These are phyloP conservation scores for Phocides pigmalion DNA, from an alignment of 1,140 invertebrate species.

Conservation along the genomic window DNA sequence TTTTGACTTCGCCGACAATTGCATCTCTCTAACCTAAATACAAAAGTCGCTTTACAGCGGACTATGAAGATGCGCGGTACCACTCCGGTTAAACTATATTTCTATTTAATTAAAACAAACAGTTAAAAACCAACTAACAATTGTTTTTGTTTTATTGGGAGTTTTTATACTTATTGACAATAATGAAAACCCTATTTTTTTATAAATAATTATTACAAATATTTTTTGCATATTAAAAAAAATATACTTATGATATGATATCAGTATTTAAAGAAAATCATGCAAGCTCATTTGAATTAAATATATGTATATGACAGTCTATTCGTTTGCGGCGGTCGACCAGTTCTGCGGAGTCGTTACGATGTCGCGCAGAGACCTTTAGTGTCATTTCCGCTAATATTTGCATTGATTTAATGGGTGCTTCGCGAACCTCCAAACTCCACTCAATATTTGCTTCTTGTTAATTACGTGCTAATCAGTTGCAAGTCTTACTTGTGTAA, in stretches of 20 bases:
- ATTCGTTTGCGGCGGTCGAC: neutral
- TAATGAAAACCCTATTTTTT: no score
- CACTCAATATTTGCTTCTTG: slow-evolving; percentile 14
- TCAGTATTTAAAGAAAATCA: neutral
- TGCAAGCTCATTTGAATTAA: neutral
- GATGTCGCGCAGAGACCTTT: neutral
- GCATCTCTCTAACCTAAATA: no score
- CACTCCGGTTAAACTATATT: no score
- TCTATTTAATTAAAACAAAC: no score
- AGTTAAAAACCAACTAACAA: no score
- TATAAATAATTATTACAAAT: no score
- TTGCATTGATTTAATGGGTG: slow-evolving; percentile 11
- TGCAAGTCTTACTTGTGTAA: slow-evolving; percentile 5
- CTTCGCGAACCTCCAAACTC: slow-evolving; percentile 3
- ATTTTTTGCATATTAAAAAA: neutral
- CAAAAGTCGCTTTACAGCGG: no score
- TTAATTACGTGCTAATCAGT: slow-evolving; percentile 11
- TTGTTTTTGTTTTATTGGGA: no score
- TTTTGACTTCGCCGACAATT: no score
- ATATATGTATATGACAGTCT: no score
- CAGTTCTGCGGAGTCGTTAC: neutral
- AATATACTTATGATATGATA: neutral
- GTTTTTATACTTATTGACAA: no score
- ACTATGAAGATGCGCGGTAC: no score
- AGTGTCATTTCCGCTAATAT: slow-evolving; percentile 17